Conservation (phyloP, 2,113 vertebrate species). For the Psettodes erumei region DNA sequence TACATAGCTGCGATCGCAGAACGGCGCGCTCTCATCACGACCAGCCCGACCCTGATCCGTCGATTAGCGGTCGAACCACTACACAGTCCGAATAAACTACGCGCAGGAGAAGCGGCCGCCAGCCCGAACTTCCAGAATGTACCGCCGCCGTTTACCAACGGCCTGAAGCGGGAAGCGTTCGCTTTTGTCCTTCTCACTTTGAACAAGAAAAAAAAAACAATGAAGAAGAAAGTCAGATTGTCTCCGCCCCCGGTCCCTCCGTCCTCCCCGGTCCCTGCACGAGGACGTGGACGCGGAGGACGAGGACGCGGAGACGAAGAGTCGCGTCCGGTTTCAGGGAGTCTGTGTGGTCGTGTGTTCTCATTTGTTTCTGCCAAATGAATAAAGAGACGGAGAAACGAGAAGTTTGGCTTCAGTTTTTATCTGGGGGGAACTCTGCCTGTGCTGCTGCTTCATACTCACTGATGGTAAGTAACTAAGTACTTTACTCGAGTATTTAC, state of each 20-base stretch:
- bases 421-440: slow-evolving; percentile 15
- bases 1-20: slow-evolving; percentile 75
- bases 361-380: slow-evolving; percentile 75
- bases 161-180: too few species aligned
- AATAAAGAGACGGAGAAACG: slow-evolving; percentile 72
- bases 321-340: slow-evolving; percentile 73
- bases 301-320: slow-evolving; percentile 55
- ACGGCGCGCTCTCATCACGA: too few species aligned
- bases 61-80: slow-evolving; percentile 78
- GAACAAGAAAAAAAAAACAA: too few species aligned
- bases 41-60: too few species aligned
- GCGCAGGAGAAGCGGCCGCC: slow-evolving; percentile 39
- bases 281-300: slow-evolving; percentile 46
- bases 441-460: background rate
- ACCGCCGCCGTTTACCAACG: too few species aligned
- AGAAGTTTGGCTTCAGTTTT: slow-evolving; percentile 24
- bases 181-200: too few species aligned
- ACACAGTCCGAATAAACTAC: slow-evolving; percentile 76
- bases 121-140: slow-evolving; percentile 73
- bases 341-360: slow-evolving; percentile 51
- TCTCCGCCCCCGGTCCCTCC: slow-evolving; percentile 35
- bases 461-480: background rate
- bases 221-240: too few species aligned
- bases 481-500: background rate
- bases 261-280: slow-evolving; percentile 59